Evolutionary conservation across 2,888 invertebrate genomes (phyloP), one percentile per base, ranked within the genome.

Genomic region (Chalcis sispes): DNA sequence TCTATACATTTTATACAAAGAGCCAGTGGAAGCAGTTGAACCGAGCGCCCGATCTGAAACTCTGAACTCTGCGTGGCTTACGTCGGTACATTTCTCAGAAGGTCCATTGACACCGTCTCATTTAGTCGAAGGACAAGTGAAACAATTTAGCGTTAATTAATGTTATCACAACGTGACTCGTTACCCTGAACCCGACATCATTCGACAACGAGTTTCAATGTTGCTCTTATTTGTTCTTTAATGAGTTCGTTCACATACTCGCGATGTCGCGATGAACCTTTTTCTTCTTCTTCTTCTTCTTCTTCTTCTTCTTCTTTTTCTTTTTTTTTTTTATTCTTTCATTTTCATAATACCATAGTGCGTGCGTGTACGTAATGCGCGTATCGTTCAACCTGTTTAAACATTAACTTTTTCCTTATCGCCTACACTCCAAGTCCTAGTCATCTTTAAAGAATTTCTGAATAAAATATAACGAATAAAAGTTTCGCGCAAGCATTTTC

Each of bases 81-180:
- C 75, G 79, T 80, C 80, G 79, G 79, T 77, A 71, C 74, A 78
- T 69, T 82, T 83, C 82, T 80, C 76, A 77, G 82, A 83, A 83
- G 80, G 81, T 82, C 82, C 83, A 82, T 82, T 84, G 80, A 83
- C 82, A 81, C 78, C 77, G 81, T 69, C 15, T n/a, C 78, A 75
- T 80, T 82, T 79, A 80, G 81, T 72, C 76, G 80, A 81, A 79
- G 80, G 81, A 83, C 82, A 80, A 83, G 80, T 80, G 79, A 80
- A 83, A 81, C 83, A 82, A 84, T 85, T 83, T 81, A 82, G 77
- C 80, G 81, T 76, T 83, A 82, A 84, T 85, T 83, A 82, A 81
- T 79, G 79, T 80, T 81, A 78, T 79, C 77, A 69, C 77, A 77
- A 80, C 67, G 71, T 78, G 79, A 71, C 79, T 79, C 80, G 73